Evolutionary conservation across 2,797 vertebrate genomes (phyloP).

Genomic region (Sebastes wilsoni): DNA sequence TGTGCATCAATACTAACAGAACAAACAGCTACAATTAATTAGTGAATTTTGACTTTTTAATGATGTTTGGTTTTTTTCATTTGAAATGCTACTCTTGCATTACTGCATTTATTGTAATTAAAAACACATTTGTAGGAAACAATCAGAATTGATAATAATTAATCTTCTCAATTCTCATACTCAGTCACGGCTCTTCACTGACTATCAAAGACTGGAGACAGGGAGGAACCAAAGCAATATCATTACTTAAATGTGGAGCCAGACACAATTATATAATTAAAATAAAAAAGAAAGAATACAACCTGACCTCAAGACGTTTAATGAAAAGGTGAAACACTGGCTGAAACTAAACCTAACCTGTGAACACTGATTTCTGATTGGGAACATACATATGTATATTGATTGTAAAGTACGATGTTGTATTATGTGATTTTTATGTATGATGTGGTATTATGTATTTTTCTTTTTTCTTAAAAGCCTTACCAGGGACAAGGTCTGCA

Average conservation of each 20-base stretch:
- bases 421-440: too few species aligned
- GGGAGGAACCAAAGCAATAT: background rate
- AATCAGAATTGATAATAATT: background rate
- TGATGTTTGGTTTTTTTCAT: background rate
- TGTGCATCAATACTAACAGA: constrained; percentile 1
- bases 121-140: background rate
- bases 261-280: background rate
- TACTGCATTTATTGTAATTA: background rate
- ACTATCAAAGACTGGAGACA: background rate
- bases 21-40: constrained; percentile 14
- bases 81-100: background rate
- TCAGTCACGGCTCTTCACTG: background rate
- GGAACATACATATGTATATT: too few species aligned
- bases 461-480: too few species aligned
- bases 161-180: background rate
- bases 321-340: too few species aligned
- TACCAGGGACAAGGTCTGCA: too few species aligned
- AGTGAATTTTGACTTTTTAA: background rate
- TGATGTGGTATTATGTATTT: too few species aligned
- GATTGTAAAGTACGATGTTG: too few species aligned
- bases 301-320: too few species aligned
- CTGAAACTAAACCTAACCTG: too few species aligned
- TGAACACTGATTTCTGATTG: too few species aligned
- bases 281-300: too few species aligned
- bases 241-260: background rate